These are phyloP conservation scores for Napeogenes sylphis DNA, from an alignment of 2,888 invertebrate genomes.

Conservation along the genomic window DNA sequence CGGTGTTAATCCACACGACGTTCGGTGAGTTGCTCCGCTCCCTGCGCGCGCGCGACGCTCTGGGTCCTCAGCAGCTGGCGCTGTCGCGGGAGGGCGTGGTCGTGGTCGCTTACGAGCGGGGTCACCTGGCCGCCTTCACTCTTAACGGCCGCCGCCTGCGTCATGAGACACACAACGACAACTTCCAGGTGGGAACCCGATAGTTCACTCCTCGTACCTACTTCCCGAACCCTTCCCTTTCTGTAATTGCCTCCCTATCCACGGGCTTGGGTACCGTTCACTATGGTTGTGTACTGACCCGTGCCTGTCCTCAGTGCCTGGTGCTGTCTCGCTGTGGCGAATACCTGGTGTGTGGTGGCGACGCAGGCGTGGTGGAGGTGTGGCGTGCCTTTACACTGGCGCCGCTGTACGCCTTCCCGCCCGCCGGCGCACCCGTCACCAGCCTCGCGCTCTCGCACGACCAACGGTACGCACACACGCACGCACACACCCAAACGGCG, in stretches of 20 bases:
- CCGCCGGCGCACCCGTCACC: conserved; percentile 95
- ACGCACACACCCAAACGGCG: not conserved
- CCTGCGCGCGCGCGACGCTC: conserved; percentile 89
- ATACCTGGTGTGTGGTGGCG: conserved; percentile 98
- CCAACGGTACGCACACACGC: conserved; percentile 87
- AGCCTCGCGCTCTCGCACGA: conserved; percentile 98
- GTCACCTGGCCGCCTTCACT: conserved; percentile 95
- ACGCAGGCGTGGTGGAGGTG: conserved; percentile 97
- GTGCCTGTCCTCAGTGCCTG: conserved; percentile 81
- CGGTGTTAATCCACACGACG: conserved; percentile 97
- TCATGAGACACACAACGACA: conserved; percentile 95
- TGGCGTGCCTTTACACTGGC: conserved; percentile 98
- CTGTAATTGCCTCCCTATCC: too few species aligned
- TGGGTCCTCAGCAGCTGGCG: conserved; percentile 90
- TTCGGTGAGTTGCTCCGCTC: conserved; percentile 95
- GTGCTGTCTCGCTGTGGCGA: conserved; percentile 98
- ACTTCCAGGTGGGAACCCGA: conserved; percentile 85
- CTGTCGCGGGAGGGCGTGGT: conserved; percentile 98
- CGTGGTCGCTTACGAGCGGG: conserved; percentile 94
- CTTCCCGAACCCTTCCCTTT: too few species aligned
- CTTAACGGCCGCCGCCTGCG: conserved; percentile 94
- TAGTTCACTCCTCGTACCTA: not conserved
- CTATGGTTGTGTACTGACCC: too few species aligned
- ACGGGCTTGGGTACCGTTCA: too few species aligned
- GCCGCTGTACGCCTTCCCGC: conserved; percentile 97